phyloP scores from a whole-genome alignment of 1,140 invertebrate species.

The Stegodyphus dumicola region DNA sequence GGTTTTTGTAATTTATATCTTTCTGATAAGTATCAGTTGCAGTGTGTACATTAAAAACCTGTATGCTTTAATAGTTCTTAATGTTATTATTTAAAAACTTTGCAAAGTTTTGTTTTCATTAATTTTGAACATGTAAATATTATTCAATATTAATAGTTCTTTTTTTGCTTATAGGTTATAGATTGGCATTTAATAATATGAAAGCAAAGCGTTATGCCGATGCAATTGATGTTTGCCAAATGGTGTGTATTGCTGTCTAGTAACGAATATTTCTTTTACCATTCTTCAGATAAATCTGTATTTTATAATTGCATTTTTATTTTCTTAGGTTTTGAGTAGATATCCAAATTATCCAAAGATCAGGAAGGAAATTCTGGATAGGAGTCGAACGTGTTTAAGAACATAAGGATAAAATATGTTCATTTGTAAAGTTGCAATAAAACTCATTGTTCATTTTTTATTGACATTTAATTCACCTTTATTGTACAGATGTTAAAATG shows the following conservation, averaged over 20 bases:
- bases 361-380: slow-evolving; percentile 93
- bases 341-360: slow-evolving; percentile 92
- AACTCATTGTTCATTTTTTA: no score
- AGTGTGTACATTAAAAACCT: no score
- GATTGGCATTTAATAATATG: slow-evolving; percentile 90
- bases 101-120: no score
- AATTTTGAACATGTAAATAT: no score
- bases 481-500: no score
- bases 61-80: no score
- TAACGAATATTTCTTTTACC: slow-evolving; percentile 5
- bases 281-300: not conserved
- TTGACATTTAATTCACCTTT: no score
- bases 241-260: slow-evolving; percentile 69
- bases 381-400: slow-evolving; percentile 86
- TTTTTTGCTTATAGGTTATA: slow-evolving; percentile 77
- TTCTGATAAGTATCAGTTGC: no score
- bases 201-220: slow-evolving; percentile 92
- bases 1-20: no score
- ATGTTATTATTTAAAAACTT: no score
- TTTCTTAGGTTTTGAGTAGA: slow-evolving; percentile 74
- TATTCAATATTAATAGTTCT: not conserved
- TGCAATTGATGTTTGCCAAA: slow-evolving; percentile 85
- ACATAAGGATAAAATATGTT: slow-evolving; percentile 69
- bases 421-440: no score
- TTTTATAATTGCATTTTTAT: slow-evolving; percentile 61